These are phyloP conservation scores for sheep (Ovis aries) DNA, from an alignment of 2,113 vertebrate genomes.

Conservation along the genomic window DNA sequence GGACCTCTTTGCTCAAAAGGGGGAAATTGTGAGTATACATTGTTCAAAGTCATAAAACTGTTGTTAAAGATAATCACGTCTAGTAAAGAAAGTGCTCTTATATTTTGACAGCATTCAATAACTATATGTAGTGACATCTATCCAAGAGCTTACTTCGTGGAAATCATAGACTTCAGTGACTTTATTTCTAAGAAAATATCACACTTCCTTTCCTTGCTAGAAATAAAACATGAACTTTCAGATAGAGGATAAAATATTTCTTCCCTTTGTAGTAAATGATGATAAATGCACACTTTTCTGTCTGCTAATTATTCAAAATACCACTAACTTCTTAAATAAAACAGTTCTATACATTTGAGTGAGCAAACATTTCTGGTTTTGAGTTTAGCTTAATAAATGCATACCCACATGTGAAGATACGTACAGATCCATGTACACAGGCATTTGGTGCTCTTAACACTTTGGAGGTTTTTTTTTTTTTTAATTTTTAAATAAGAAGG, in stretches of 20 bases:
- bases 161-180: neutral
- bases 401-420: neutral
- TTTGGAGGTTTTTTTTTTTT: constrained; percentile 44
- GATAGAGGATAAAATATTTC: neutral
- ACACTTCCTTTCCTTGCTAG: neutral
- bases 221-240: constrained; percentile 16
- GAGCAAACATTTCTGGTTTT: neutral
- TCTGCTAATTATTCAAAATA: neutral
- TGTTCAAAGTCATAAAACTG: neutral
- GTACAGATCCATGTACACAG: neutral
- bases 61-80: neutral
- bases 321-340: neutral
- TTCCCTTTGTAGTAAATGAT: neutral
- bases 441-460: constrained; percentile 57
- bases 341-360: neutral
- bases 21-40: neutral
- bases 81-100: neutral
- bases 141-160: neutral
- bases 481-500: constrained; percentile 61
- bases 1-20: neutral
- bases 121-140: neutral
- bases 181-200: neutral
- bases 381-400: neutral
- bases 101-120: neutral
- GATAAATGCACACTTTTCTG: neutral